Conservation (phyloP, 1,140 invertebrate genomes). For the Nomia melanderi region DNA sequence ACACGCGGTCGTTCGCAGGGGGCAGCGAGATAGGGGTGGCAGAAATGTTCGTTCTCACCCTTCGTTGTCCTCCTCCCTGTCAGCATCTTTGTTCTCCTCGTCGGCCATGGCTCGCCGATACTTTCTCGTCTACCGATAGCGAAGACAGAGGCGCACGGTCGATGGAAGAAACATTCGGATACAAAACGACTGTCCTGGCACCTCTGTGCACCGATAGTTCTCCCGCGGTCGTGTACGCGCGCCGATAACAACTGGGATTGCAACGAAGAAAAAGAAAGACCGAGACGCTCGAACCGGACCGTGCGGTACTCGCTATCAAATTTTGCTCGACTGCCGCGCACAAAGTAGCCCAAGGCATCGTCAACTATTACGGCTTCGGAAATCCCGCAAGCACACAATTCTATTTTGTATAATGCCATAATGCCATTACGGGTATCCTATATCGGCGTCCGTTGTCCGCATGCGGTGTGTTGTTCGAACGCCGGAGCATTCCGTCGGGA, state of each 20-base stretch:
- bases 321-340: conserved; percentile 44
- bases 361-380: conserved; percentile 69
- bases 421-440: conserved; percentile 63
- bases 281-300: neutral
- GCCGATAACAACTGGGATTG: neutral
- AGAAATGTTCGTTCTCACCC: conserved; percentile 57
- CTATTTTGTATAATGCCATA: conserved; percentile 75
- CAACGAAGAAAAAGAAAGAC: neutral
- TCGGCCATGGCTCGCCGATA: conserved; percentile 58
- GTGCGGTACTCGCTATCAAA: conserved; percentile 34
- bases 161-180: neutral
- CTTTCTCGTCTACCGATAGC: neutral
- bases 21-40: neutral
- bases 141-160: conserved; percentile 4
- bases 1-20: neutral
- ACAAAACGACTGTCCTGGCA: neutral
- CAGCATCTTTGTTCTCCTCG: conserved; percentile 54
- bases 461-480: neutral
- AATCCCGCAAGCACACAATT: conserved; percentile 68
- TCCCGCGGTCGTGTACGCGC: too few species aligned
- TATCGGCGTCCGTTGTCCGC: conserved; percentile 14
- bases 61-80: conserved; percentile 58
- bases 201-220: neutral
- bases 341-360: conserved; percentile 40
- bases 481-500: too few species aligned